phyloP scores from a whole-genome alignment of 2,888 invertebrate species.

The Ectemnius lituratus region DNA sequence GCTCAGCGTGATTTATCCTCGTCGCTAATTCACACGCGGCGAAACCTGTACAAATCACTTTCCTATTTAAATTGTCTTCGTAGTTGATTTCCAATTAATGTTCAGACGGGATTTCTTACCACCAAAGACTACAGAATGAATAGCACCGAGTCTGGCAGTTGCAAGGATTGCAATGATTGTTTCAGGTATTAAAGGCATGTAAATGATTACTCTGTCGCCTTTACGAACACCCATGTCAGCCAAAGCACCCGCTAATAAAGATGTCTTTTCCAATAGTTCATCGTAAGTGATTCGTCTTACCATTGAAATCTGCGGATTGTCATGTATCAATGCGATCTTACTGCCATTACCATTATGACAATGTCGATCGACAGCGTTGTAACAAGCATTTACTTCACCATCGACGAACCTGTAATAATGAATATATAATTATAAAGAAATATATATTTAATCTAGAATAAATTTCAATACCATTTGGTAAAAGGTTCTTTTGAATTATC shows the following conservation, averaged over 20 bases:
- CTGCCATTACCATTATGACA: slow-evolving; percentile 88
- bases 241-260: slow-evolving; percentile 88
- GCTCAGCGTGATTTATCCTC: slow-evolving; percentile 92
- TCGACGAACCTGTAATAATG: slow-evolving; percentile 87
- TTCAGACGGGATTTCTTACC: slow-evolving; percentile 78
- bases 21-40: slow-evolving; percentile 92
- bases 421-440: not conserved
- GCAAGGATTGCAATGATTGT: slow-evolving; percentile 94
- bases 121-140: slow-evolving; percentile 97
- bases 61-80: not conserved
- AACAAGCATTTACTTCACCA: slow-evolving; percentile 94
- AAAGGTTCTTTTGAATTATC: slow-evolving; percentile 92
- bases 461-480: slow-evolving; percentile 87
- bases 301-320: slow-evolving; percentile 91
- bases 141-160: slow-evolving; percentile 90
- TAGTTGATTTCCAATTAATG: not conserved
- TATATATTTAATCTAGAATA: not conserved
- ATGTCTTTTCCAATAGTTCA: slow-evolving; percentile 89
- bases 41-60: slow-evolving; percentile 82
- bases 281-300: slow-evolving; percentile 88
- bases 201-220: slow-evolving; percentile 93
- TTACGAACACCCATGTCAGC: slow-evolving; percentile 86
- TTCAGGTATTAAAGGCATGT: slow-evolving; percentile 97
- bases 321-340: slow-evolving; percentile 91
- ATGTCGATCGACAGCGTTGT: slow-evolving; percentile 95